Evolutionary conservation across 2,888 invertebrate species (phyloP).

Genomic region (Phalera bucephala): DNA sequence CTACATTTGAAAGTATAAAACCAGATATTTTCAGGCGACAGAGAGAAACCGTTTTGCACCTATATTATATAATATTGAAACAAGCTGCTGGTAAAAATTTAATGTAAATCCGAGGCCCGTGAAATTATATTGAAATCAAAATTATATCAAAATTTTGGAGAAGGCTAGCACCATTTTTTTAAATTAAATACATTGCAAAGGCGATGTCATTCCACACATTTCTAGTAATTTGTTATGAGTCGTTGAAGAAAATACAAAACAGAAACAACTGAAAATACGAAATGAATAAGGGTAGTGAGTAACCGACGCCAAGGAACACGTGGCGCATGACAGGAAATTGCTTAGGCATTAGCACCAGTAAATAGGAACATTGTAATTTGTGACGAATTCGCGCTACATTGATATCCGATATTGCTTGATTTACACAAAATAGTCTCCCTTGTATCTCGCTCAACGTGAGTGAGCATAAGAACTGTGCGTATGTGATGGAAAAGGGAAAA

Average conservation of each 20-base stretch:
- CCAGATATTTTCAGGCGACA: slow-evolving; percentile 20
- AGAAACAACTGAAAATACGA: slow-evolving; percentile 28
- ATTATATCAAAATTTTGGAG: too few relatives aligned
- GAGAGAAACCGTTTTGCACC: slow-evolving; percentile 14
- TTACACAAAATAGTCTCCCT: slow-evolving; percentile 1
- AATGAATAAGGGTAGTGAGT: slow-evolving; percentile 46
- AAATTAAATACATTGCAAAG: too few relatives aligned
- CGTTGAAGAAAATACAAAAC: slow-evolving; percentile 5
- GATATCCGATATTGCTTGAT: slow-evolving; percentile 21
- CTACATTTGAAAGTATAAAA: slow-evolving; percentile 28
- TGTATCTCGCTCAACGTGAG: slow-evolving; percentile 5
- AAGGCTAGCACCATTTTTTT: too few relatives aligned
- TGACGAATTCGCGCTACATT: slow-evolving; percentile 29
- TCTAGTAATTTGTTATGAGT: neutral
- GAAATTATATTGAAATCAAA: too few relatives aligned
- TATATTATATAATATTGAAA: slow-evolving; percentile 9
- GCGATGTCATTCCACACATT: too few relatives aligned
- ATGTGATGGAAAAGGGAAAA: too few relatives aligned
- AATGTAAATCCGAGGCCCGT: too few relatives aligned
- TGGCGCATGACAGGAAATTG: slow-evolving; percentile 58
- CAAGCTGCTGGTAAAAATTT: slow-evolving; percentile 4
- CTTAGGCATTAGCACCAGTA: slow-evolving; percentile 38
- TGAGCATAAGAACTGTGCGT: slow-evolving; percentile 7
- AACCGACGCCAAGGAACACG: slow-evolving; percentile 37
- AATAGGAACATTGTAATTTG: slow-evolving; percentile 30